Base-by-base conservation (phyloP, 2,888 invertebrate species). In the Eretmocerus hayati region DNA sequence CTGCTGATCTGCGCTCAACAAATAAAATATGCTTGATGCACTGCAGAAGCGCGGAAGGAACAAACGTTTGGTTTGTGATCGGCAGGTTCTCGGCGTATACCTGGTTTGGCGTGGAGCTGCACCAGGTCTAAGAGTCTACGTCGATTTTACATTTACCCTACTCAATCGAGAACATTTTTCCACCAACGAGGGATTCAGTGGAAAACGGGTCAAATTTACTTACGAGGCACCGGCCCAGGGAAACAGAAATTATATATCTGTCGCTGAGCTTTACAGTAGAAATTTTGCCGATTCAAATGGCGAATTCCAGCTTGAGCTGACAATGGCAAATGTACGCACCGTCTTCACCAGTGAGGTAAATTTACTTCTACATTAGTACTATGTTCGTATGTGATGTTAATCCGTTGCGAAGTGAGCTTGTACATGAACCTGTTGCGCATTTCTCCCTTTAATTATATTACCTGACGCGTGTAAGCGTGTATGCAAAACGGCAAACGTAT, bases 161-260 rank as follows among this genome's bases (percentile, higher is more conserved):
- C 77, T 88, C 52, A 87, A 87, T 65, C 79, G 85, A 38, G 87
- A 87, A 61, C 88, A 89, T 71, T 89, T 88, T 72, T 86, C 86
- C 52, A 82, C 83, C 61, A 89, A 88, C 71, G 87, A 88, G 69
- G 79, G 81, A 19, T 87, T 86, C 74, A 81, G 84, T 44, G 87
- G 87, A 50, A 86, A 85, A 65, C 82, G 84, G 63, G 84, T 84
- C 56, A 78, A 76, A 59, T 83, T 84, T 68, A 83, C 79, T 52
- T 78, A 79, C 58, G 83, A 83, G 36, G 80, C 81, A 41, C 82
- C 84, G 2, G 84, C 84, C 15, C 85, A 85, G 64, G 85, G 85
- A 2, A 84, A 84, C 62, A 76, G 84, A 19, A 81, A 83, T 63
- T 85, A 84, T 72, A 84, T 85, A 58, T 78, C 84, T 4, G 81